These are phyloP conservation scores for Dipodomys spectabilis DNA, from an alignment of 2,113 vertebrate species.

Conservation along the genomic window DNA sequence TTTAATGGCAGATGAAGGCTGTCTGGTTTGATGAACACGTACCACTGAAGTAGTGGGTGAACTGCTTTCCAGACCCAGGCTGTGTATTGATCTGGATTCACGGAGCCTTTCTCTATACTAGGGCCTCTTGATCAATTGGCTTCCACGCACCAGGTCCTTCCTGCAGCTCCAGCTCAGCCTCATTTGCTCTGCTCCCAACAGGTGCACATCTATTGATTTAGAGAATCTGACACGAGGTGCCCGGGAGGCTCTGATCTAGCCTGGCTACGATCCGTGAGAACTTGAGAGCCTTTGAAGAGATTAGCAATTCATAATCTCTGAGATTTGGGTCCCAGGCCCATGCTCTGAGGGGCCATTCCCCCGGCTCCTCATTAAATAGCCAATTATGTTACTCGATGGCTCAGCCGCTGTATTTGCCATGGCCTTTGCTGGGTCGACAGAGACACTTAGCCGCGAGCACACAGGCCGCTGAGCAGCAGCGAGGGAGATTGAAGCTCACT, in stretches of 20 bases:
- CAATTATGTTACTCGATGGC: background rate
- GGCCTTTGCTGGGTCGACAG: slow-evolving; percentile 3
- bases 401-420: background rate
- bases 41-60: background rate
- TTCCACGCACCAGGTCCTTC: background rate
- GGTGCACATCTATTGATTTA: background rate
- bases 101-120: accelerated
- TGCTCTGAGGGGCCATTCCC: background rate
- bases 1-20: background rate
- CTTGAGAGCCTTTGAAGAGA: background rate
- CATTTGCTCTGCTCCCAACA: background rate
- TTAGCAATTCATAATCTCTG: slow-evolving; percentile 3
- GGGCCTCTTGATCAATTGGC: background rate
- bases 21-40: background rate
- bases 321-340: background rate
- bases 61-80: background rate
- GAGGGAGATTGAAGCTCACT: background rate
- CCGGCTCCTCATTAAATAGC: slow-evolving; percentile 40
- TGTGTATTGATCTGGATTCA: background rate
- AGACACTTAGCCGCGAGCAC: background rate
- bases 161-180: background rate
- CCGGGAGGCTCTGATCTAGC: background rate
- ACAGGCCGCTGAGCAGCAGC: background rate
- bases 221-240: background rate
- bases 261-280: background rate